Base-by-base conservation (phyloP, 2,888 invertebrate genomes). In the Chalcis sispes region DNA sequence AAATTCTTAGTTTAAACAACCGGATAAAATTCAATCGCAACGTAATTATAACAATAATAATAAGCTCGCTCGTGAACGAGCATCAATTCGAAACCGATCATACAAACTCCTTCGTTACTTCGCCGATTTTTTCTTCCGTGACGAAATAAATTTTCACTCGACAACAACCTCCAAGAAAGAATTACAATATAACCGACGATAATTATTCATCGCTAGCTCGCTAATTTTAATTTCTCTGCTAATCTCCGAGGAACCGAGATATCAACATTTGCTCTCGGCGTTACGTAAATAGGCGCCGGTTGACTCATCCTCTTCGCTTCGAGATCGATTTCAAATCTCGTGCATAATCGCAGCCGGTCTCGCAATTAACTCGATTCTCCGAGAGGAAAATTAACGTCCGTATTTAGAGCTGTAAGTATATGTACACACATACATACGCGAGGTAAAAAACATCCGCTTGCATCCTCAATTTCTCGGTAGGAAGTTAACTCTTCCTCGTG, bases 391-490 rank as follows among this genome's bases (percentile, higher is more conserved):
- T 66, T 18, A 52, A 48, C 48, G 46, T 10, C 59, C 56, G 18
- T 36, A 10, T 66, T 18, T 36, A 48, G 29, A 27, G 2, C 59
- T 29, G 18, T 36, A 10, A 8, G 42, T 42, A 13, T 42, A 42
- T n/a, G n/a, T n/a, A 8, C 54, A 15, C 32, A 20, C 29, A 23
- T 18, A 32, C 64, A 64, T 48, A 10, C 36, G 32, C n/a, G n/a
- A n/a, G n/a, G n/a, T n/a, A n/a, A n/a, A n/a, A n/a, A n/a, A n/a
- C n/a, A n/a, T n/a, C n/a, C n/a, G n/a, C n/a, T n/a, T n/a, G 54
- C 66, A 66, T 66, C 54, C 66, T 66, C 54, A 66, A 66, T 66
- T 66, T 66, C 52, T 15, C 36, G 66, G 42, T 42, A 61, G 61
- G 66, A 66, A 66, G 54, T 23, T n/a, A 10, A n/a, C 40, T 25